Evolutionary conservation across 2,113 vertebrate species (phyloP).

Genomic region (Phrynocephalus versicolor): DNA sequence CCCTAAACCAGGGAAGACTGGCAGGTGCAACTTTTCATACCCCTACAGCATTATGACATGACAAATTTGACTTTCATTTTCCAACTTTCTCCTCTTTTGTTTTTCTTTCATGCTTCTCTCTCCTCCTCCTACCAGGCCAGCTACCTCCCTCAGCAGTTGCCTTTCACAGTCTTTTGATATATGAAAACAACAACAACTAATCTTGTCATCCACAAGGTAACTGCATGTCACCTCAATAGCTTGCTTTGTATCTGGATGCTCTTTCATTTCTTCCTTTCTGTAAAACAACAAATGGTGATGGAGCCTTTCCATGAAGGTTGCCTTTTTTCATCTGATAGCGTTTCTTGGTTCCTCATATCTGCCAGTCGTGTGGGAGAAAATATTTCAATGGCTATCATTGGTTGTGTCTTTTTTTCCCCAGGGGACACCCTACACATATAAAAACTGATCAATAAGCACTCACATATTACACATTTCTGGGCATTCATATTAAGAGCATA

Average conservation of each 20-base stretch:
- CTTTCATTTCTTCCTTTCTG: neutral
- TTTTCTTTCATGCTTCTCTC: neutral
- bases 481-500: neutral
- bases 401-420: no score
- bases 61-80: neutral
- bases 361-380: no score
- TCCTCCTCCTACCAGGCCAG: neutral
- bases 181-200: neutral
- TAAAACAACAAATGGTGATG: neutral
- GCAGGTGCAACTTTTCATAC: constrained; percentile 2
- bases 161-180: neutral
- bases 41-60: neutral
- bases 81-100: no score
- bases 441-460: neutral
- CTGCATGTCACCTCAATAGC: neutral
- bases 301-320: neutral
- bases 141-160: neutral
- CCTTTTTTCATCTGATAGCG: neutral
- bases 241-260: neutral
- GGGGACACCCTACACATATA: neutral
- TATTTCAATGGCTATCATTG: no score
- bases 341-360: neutral
- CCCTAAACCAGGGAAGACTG: neutral
- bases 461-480: neutral
- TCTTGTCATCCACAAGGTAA: neutral